Conservation (phyloP, 2,888 invertebrate genomes). For the Laspeyria flexula region DNA sequence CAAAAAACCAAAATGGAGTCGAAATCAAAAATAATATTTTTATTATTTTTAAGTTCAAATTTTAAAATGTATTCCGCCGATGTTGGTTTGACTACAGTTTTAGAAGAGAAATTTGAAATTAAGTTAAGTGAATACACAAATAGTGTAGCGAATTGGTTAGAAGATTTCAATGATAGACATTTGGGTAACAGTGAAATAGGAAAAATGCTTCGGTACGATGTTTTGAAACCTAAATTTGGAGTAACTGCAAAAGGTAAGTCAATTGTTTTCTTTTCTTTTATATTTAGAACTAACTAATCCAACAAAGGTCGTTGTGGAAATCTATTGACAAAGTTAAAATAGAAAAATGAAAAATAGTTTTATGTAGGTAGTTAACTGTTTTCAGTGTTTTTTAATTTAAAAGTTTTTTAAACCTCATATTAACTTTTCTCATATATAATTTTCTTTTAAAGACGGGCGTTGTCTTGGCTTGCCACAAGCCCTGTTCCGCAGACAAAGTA, state of each 20-base stretch:
- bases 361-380: too few relatives aligned
- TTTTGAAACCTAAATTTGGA: constrained; percentile 60
- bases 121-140: constrained; percentile 54
- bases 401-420: too few relatives aligned
- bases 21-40: constrained; percentile 13
- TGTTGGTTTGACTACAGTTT: constrained; percentile 28
- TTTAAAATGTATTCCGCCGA: constrained; percentile 19
- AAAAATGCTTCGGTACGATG: constrained; percentile 60
- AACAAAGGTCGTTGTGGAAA: too few relatives aligned
- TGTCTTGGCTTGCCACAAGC: too few relatives aligned
- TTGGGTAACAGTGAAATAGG: constrained; percentile 65
- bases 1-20: constrained; percentile 45
- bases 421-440: too few relatives aligned
- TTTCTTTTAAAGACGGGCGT: too few relatives aligned
- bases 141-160: constrained; percentile 53
- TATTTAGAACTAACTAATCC: too few relatives aligned
- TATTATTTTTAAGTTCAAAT: constrained; percentile 24
- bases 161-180: constrained; percentile 67
- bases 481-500: too few relatives aligned
- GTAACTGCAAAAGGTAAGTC: constrained; percentile 54
- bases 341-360: too few relatives aligned
- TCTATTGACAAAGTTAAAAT: too few relatives aligned
- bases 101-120: constrained; percentile 56
- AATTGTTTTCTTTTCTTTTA: constrained; percentile 5
- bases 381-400: too few relatives aligned